Conservation (phyloP, 2,888 invertebrate species). For the Diarsia rubi region DNA sequence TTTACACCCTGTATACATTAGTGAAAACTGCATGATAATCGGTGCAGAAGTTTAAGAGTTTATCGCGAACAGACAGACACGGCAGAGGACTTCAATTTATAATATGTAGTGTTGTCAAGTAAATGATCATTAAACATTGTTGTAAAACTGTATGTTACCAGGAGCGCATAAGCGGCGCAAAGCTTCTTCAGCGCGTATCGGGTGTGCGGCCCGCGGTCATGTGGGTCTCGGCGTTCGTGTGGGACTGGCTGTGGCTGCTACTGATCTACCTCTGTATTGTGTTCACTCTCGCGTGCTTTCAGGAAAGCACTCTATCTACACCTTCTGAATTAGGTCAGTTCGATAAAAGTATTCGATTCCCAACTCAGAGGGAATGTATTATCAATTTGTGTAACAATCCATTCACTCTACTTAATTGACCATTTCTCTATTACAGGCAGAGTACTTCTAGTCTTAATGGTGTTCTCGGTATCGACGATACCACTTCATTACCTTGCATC, state of each 20-base stretch:
- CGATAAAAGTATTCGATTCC: background rate
- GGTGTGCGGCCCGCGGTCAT: slow-evolving; percentile 93
- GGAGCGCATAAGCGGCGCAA: slow-evolving; percentile 93
- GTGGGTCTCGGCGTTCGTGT: slow-evolving; percentile 93
- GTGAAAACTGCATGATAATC: too few relatives aligned
- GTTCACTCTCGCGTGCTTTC: slow-evolving; percentile 92
- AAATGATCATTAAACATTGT: background rate
- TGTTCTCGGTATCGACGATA: slow-evolving; percentile 93
- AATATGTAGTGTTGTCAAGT: too few relatives aligned
- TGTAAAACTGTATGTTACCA: slow-evolving; percentile 73
- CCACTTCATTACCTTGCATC: slow-evolving; percentile 94
- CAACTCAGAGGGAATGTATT: background rate
- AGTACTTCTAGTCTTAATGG: slow-evolving; percentile 91
- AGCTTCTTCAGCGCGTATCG: slow-evolving; percentile 93
- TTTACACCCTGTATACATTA: too few relatives aligned
- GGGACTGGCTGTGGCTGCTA: slow-evolving; percentile 93
- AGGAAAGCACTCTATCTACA: slow-evolving; percentile 92
- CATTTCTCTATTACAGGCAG: slow-evolving; percentile 84
- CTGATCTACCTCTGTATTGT: slow-evolving; percentile 91
- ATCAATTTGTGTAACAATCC: background rate
- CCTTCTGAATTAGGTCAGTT: slow-evolving; percentile 89
- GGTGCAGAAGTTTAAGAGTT: too few relatives aligned
- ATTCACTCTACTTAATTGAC: background rate
- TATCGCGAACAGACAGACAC: too few relatives aligned
- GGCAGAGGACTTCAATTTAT: too few relatives aligned